These are phyloP conservation scores for Diplodus puntazzo DNA, from an alignment of 2,797 vertebrate species.

Conservation along the genomic window DNA sequence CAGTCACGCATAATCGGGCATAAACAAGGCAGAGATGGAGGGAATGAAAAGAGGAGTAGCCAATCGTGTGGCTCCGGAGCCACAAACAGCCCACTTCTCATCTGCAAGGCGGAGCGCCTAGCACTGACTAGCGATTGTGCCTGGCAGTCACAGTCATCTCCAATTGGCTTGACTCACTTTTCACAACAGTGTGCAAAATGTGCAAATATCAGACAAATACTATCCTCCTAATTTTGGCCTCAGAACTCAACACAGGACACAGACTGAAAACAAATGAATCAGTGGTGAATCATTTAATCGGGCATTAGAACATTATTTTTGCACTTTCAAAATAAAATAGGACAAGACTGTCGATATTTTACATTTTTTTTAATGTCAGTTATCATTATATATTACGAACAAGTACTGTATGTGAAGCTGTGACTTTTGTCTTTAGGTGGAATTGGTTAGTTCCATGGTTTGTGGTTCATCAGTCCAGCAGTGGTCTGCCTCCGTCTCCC, in stretches of 20 bases:
- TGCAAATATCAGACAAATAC: constrained; percentile 19
- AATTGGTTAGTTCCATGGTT: background rate
- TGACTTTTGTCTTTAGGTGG: background rate
- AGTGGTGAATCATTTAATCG: background rate
- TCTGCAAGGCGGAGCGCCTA: constrained; percentile 35
- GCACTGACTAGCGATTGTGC: constrained; percentile 42
- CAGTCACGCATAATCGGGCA: constrained; percentile 64
- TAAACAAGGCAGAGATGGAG: constrained; percentile 74
- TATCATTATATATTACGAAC: background rate
- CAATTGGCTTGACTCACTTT: constrained; percentile 48
- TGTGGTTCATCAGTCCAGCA: background rate
- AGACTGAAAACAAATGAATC: constrained; percentile 6
- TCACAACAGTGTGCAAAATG: constrained; percentile 28
- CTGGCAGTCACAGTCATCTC: constrained; percentile 43
- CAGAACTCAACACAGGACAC: background rate
- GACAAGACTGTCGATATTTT: background rate
- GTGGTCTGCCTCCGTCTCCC: background rate
- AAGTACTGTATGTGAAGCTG: background rate
- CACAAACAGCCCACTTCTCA: constrained; percentile 52
- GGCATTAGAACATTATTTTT: background rate
- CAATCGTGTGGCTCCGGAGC: constrained; percentile 34
- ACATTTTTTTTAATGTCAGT: background rate
- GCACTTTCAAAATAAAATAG: background rate
- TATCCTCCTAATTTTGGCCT: background rate
- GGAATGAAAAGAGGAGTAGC: constrained; percentile 55